Evolutionary conservation across 2,797 vertebrate genomes (phyloP).

Genomic region (Spinus olivaceus): DNA sequence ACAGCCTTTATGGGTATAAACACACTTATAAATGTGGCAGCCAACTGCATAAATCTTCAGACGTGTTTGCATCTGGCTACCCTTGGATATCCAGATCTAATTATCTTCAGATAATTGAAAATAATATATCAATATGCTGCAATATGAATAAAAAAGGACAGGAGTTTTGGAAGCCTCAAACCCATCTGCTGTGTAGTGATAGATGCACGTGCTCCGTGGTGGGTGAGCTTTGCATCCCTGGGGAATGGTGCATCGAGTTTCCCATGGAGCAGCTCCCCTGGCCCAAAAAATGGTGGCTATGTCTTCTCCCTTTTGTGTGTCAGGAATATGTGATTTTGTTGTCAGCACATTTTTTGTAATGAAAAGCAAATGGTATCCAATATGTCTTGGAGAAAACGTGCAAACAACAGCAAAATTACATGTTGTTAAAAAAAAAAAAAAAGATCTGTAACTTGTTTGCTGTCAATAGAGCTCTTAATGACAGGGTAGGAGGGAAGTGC

Average conservation of each 20-base stretch:
- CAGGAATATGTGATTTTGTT: conserved; percentile 76
- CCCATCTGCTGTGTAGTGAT: neutral
- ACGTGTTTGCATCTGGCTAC: conserved; percentile 1
- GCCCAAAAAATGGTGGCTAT: conserved; percentile 35
- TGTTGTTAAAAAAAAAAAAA: conserved; percentile 64
- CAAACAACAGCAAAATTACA: conserved; percentile 77
- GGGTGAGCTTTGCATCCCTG: neutral
- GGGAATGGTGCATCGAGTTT: neutral
- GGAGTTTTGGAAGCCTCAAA: neutral
- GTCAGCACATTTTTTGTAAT: conserved; percentile 74
- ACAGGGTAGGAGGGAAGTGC: conserved; percentile 50
- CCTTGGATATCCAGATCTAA: conserved; percentile 37
- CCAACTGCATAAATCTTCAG: conserved; percentile 30
- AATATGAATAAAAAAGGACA: neutral
- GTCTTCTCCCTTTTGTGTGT: conserved; percentile 68
- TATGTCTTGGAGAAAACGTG: conserved; percentile 70
- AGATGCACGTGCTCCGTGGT: neutral
- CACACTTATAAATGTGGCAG: neutral
- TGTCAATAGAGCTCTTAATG: conserved; percentile 75
- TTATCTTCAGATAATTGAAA: conserved; percentile 51
- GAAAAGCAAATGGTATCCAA: conserved; percentile 77
- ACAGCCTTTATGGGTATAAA: neutral
- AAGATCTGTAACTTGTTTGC: conserved; percentile 73
- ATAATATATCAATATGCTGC: conserved; percentile 19
- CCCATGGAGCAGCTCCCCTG: neutral